Percentiles rank a stretch among this genome's conserved stretches.
Evolutionary conservation across 2,797 vertebrate genomes (phyloP).

Genomic region (Crotalus adamanteus): DNA sequence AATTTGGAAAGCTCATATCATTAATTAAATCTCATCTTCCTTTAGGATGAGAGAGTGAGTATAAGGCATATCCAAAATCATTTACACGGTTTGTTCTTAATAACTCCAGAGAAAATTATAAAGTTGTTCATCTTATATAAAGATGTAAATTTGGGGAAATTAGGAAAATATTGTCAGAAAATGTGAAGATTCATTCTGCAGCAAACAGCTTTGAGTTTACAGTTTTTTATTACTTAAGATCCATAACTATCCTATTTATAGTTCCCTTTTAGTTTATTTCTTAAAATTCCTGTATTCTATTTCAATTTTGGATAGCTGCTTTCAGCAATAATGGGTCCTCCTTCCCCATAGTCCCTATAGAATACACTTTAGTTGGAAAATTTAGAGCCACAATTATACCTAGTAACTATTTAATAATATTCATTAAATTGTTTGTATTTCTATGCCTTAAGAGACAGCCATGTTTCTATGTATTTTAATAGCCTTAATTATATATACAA

Average conservation of each 20-base stretch:
- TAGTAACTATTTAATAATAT: background rate
- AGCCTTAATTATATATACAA: background rate
- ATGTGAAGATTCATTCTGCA: background rate
- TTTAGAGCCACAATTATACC: background rate
- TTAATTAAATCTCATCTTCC: background rate
- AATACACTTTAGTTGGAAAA: background rate
- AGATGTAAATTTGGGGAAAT: background rate
- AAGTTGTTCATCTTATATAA: background rate
- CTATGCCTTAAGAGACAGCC: background rate
- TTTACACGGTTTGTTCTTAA: background rate
- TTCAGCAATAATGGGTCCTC: background rate
- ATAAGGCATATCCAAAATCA: background rate
- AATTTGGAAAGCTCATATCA: background rate
- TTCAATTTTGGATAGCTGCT: background rate
- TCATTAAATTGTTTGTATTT: background rate
- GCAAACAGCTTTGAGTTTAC: background rate
- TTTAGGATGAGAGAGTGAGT: background rate
- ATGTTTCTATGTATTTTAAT: background rate
- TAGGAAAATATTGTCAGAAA: background rate
- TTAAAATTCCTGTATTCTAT: background rate
- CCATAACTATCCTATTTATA: background rate
- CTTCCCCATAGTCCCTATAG: background rate
- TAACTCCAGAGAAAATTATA: background rate
- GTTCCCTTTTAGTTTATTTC: background rate
- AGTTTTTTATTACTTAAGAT: background rate